These are phyloP conservation scores for Mionectes macconnelli DNA, from an alignment of 2,113 vertebrate species.

Conservation along the genomic window DNA sequence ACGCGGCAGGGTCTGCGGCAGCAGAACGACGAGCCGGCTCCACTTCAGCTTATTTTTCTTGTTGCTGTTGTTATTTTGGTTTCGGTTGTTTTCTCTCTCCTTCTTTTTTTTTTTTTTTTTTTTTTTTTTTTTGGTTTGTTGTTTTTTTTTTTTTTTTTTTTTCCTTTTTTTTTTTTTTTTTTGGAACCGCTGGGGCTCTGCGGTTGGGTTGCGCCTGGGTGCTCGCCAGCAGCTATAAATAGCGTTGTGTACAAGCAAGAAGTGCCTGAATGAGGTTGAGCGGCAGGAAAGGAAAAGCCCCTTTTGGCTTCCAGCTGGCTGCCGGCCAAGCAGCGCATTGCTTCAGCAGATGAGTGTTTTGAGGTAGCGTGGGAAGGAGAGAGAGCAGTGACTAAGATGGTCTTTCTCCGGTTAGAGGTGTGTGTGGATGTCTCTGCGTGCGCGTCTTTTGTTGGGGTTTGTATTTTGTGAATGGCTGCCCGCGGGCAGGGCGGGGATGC, in stretches of 20 bases:
- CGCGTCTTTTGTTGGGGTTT: neutral
- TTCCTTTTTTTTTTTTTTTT: neutral
- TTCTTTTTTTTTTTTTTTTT: no score
- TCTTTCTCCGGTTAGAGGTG: constrained; percentile 67
- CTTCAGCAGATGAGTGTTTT: constrained; percentile 61
- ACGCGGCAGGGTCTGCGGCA: neutral
- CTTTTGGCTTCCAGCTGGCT: constrained; percentile 78
- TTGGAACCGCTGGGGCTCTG: constrained; percentile 54
- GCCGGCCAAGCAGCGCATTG: constrained; percentile 66
- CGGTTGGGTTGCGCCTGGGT: constrained; percentile 74
- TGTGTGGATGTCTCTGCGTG: neutral
- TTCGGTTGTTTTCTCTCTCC: no score
- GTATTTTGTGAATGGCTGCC: constrained; percentile 22
- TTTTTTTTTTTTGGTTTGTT: neutral
- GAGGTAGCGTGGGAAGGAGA: constrained; percentile 75
- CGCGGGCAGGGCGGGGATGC: neutral
- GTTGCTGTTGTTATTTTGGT: neutral
- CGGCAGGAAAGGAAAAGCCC: constrained; percentile 73
- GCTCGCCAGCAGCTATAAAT: constrained; percentile 81
- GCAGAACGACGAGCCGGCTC: neutral
- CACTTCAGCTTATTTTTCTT: neutral
- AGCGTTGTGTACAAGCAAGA: constrained; percentile 72
- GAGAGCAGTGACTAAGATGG: constrained; percentile 65
- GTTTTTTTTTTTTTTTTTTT: neutral
- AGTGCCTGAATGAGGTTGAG: constrained; percentile 74